A percentile compares a stretch with the other conserved stretches of the same genome.
Evolutionary conservation across 2,888 invertebrate species (phyloP).

Genomic region (Leptinotarsa haldemani): DNA sequence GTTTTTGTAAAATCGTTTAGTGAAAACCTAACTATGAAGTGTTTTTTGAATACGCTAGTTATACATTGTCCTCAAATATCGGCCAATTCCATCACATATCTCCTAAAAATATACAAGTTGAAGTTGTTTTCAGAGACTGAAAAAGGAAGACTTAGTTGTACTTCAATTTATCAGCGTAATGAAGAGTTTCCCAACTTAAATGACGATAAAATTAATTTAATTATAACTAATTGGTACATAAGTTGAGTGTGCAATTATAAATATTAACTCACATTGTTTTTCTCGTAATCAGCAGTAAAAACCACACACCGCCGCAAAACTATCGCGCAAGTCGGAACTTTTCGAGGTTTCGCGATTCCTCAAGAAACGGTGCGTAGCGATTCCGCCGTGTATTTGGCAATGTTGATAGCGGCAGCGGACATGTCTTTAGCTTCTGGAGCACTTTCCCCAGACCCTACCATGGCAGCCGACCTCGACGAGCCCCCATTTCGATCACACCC

Average conservation of each 20-base stretch:
- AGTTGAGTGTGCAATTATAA: background rate
- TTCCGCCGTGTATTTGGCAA: constrained; percentile 31
- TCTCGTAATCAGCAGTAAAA: background rate
- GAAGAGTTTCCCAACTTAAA: too few relatives aligned
- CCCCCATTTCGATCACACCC: constrained; percentile 42
- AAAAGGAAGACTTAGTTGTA: too few relatives aligned
- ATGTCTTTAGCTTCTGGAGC: constrained; percentile 41
- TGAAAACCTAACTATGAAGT: too few relatives aligned
- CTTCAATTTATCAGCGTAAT: too few relatives aligned
- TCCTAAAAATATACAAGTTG: too few relatives aligned
- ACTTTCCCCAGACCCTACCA: constrained; percentile 47
- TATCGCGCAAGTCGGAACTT: background rate
- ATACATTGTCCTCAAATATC: too few relatives aligned
- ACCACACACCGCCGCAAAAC: background rate
- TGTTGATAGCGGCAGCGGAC: constrained; percentile 29
- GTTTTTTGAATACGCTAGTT: too few relatives aligned
- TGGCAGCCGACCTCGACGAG: constrained; percentile 42
- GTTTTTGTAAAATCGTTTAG: too few relatives aligned
- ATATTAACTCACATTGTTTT: constrained; percentile 6
- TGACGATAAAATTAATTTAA: too few relatives aligned
- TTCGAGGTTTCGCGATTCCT: background rate
- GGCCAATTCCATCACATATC: too few relatives aligned
- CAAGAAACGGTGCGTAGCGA: constrained; percentile 24
- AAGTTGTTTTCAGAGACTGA: too few relatives aligned
- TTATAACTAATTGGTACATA: too few relatives aligned